These are phyloP conservation scores for Corvus hawaiiensis DNA, from an alignment of 2,113 vertebrate species.

Conservation along the genomic window DNA sequence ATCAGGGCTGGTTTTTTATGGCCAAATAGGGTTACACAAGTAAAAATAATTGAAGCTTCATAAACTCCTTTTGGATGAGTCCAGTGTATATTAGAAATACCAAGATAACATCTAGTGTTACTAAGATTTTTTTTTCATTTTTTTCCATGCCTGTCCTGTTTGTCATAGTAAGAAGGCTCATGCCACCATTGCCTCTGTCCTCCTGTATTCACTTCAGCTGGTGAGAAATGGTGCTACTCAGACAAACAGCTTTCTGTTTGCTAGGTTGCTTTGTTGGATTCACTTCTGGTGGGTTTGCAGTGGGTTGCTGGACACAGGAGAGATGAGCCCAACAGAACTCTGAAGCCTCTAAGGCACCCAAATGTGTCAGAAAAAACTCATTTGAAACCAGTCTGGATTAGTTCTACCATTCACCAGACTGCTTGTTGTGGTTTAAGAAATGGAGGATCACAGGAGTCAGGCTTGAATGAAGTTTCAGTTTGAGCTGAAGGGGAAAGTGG, in stretches of 20 bases:
- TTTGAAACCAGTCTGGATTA: background rate
- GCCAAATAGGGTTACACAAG: background rate
- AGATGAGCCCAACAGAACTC: background rate
- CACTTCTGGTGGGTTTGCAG: background rate
- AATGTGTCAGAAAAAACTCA: background rate
- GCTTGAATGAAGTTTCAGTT: background rate
- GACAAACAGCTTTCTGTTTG: background rate
- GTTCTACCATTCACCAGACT: background rate
- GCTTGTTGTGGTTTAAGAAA: background rate
- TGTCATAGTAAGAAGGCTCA: background rate
- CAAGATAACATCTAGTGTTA: background rate
- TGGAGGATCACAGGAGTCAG: background rate
- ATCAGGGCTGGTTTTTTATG: background rate
- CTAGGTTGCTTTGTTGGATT: background rate
- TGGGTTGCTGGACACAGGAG: background rate
- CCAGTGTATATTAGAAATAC: background rate
- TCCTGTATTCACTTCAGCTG: background rate
- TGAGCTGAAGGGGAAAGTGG: background rate
- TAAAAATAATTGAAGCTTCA: background rate
- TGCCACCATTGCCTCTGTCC: background rate
- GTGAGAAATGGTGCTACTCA: background rate
- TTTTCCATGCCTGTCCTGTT: background rate
- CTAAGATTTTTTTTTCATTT: background rate
- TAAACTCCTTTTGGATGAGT: background rate
- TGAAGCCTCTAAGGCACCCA: background rate